Base-by-base conservation (phyloP, 2,113 vertebrate species). In the Fukomys damarensis region DNA sequence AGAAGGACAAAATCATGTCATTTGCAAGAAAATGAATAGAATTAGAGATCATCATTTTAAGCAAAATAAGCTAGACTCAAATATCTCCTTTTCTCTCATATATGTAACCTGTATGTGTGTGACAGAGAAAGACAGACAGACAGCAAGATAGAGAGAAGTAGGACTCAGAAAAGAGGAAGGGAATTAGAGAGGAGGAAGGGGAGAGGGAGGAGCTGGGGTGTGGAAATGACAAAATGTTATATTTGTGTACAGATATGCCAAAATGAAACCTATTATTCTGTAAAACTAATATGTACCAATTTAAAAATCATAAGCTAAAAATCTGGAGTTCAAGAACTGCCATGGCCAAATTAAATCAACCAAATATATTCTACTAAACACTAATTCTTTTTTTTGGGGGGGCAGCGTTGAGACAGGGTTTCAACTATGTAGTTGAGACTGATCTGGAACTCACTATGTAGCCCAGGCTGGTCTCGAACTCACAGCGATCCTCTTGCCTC, bases 311-410 rank as follows among this genome's bases (percentile, higher is more conserved):
- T 30, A 77, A 94, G 54, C 43, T 82, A 4, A 76, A 93, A 26
- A 81, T 76, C 32, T 30, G 46, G 81, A 68, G 20, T 86, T 26
- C n/a, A 41, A 95, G 35, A 89, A 90, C 66, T 93, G 41, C n/a
- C 52, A 96, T 0, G 65, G 32, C 12, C 72, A 94, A 95, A 86
- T 82, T 74, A 68, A 92, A 96, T 46, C 32, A 81, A 89, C 12
- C 58, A 35, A 93, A 84, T n/a, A 89, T 30, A 86, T 61, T 89
- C 79, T 43, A 76, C 61, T 86, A 82, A 22, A 61, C 28, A 74
- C 28, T 52, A 77, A 91, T 38, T 95, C 68, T 89, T 54, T 54
- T 54, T 54, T 54, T 54, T 54, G 13, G 13, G 52, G 52, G 13
- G 52, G 52, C 52, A 54, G 7, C 7, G 52, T 54, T 54, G 7